Evolutionary conservation across 2,888 invertebrate genomes (phyloP).

Genomic region (Chrysina gloriosa): DNA sequence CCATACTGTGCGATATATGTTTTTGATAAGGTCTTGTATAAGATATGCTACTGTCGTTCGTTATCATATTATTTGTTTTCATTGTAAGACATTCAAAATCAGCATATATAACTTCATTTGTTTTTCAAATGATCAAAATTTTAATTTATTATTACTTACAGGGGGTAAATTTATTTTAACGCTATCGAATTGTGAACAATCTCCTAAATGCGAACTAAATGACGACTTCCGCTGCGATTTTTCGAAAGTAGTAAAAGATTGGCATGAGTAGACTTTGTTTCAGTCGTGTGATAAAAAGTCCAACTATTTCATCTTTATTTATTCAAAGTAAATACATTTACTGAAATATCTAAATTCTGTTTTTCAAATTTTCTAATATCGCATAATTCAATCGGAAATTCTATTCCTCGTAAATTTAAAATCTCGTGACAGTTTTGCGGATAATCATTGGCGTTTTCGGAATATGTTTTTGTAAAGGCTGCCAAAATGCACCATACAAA

Average conservation of each 20-base stretch:
- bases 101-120: constrained; percentile 27
- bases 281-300: constrained; percentile 23
- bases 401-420: neutral
- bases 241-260: constrained; percentile 18
- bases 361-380: constrained; percentile 30
- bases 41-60: neutral
- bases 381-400: constrained; percentile 27
- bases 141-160: constrained; percentile 7
- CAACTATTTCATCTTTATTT: neutral
- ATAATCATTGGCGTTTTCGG: constrained; percentile 9
- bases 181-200: constrained; percentile 23
- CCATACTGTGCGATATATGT: constrained; percentile 15
- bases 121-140: neutral
- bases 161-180: constrained; percentile 27
- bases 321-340: constrained; percentile 22
- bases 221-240: constrained; percentile 7
- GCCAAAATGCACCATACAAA: constrained; percentile 48
- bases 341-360: constrained; percentile 17
- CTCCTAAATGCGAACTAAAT: constrained; percentile 26
- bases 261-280: neutral
- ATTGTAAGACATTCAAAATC: constrained; percentile 35
- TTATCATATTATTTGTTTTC: neutral
- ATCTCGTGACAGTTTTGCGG: constrained; percentile 15
- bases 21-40: constrained; percentile 11
- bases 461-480: constrained; percentile 29